Evolutionary conservation across 2,797 vertebrate species (phyloP).

Genomic region (Myotis myotis): DNA sequence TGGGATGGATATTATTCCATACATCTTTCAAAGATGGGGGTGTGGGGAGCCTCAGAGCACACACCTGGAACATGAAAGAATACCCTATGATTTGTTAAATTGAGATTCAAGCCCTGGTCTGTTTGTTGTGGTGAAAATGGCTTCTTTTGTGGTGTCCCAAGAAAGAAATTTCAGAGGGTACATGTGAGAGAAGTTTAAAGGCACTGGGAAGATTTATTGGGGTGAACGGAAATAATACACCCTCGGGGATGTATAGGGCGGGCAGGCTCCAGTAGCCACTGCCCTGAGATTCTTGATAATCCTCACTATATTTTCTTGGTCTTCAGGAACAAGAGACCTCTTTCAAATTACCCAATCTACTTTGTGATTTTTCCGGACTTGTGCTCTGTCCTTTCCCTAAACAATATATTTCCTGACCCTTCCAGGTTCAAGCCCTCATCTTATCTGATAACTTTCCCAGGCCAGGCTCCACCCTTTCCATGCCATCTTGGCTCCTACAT

Average conservation of each 20-base stretch:
- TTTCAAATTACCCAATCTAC: background rate
- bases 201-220: background rate
- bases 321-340: background rate
- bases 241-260: background rate
- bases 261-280: background rate
- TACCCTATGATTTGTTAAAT: background rate
- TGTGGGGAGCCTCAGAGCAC: background rate
- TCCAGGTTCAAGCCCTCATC: background rate
- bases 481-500: background rate
- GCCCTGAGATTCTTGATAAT: background rate
- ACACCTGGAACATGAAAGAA: background rate
- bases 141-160: background rate
- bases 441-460: background rate
- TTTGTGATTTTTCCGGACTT: background rate
- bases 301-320: background rate
- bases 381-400: background rate
- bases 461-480: background rate
- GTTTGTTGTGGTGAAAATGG: background rate
- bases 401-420: background rate
- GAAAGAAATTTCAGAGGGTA: background rate
- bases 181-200: background rate
- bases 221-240: background rate
- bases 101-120: background rate
- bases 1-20: background rate
- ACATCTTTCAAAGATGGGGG: background rate